Conservation (phyloP, 2,113 vertebrate genomes). For the Rhynchomys soricoides region DNA sequence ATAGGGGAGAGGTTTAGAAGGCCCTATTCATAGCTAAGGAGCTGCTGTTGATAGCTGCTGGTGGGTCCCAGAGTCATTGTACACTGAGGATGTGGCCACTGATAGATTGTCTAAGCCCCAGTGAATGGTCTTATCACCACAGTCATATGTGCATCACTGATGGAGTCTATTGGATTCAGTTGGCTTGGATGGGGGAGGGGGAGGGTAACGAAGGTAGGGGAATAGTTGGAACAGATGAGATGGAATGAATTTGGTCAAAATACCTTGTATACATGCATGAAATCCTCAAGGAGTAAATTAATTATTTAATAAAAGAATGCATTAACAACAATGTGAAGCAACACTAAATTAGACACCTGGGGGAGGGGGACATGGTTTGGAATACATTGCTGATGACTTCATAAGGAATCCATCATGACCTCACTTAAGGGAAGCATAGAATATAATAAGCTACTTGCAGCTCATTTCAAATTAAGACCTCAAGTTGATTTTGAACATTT, state of each 20-base stretch:
- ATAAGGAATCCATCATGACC: background rate
- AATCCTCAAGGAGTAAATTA: background rate
- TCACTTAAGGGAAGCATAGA: conserved; percentile 16
- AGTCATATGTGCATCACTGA: no score
- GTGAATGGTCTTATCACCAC: background rate
- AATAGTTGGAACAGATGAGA: background rate
- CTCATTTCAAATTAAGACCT: background rate
- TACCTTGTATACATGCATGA: background rate
- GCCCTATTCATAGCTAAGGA: background rate
- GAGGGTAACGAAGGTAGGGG: background rate
- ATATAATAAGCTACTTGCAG: background rate
- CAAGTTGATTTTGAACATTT: conserved; percentile 19
- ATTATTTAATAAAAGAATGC: background rate
- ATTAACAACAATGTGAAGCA: background rate
- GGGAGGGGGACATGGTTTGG: background rate
- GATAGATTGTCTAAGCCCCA: background rate
- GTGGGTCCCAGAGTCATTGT: no score
- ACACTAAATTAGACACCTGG: background rate
- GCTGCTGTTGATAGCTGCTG: no score
- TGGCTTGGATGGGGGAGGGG: rapidly evolving
- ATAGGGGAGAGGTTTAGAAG: no score
- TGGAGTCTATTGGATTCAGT: no score
- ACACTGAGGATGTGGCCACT: background rate
- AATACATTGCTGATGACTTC: background rate
- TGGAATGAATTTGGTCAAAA: no score